Base-by-base conservation (phyloP, 2,888 invertebrate genomes). In the Drosophila ustulata region DNA sequence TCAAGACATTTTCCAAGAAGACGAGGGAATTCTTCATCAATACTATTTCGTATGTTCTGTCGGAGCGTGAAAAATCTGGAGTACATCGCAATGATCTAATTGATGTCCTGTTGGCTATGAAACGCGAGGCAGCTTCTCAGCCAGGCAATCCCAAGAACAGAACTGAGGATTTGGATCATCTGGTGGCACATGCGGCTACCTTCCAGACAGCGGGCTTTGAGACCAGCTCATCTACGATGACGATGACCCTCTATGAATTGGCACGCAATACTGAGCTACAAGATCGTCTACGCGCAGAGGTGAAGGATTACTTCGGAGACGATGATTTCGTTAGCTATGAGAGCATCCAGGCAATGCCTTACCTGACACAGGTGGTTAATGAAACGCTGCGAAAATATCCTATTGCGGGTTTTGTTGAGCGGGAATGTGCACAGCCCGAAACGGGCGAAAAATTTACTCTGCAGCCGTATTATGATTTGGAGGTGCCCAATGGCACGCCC, bases 301-400 rank as follows among this genome's bases (percentile, higher is more conserved):
- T 61, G 2, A 52, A 46, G 25, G 37, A 45, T 1, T 52, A 45
- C 6, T 46, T 46, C 4, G 61, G 46, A 0, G 43, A 37, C 23
- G 34, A 26, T n/a, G 61, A 61, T 18, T 34, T 52, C n/a, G 52
- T 61, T 0, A 34, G 45, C 7, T 61, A 61, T 32, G 61, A 61
- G 3, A 71, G 81, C 2, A 59, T 93, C 7, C 77, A 85, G 37
- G 88, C 91, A 55, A 90, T 93, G 92, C 73, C 80, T 8, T 92
- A 92, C 73, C 68, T 93, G 52, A 89, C 92, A 58, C 90, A 88
- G 89, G 92, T 92, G 1, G 66, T 82, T 3, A 66, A 75, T 66
- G 90, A 90, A 66, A 77, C 75, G 0, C 52, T 90, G 9, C 67
- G 90, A 11, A 53, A 88, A 7, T 90, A 90, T 75, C 89, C 90